phyloP scores from a whole-genome alignment of 2,888 invertebrate genomes.

The Microctonus aethiopoides region DNA sequence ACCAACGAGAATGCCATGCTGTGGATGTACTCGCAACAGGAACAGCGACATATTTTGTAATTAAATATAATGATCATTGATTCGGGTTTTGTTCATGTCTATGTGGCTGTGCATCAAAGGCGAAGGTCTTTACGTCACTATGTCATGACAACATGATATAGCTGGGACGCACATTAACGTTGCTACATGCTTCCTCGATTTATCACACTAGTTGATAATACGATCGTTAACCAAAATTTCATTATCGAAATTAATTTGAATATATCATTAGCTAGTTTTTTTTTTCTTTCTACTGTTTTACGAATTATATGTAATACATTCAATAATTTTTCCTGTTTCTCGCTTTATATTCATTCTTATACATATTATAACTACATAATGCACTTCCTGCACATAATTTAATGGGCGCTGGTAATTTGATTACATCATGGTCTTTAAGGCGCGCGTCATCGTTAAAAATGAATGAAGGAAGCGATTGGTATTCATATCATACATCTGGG shows the following conservation, averaged over 20 bases:
- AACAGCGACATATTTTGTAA: slow-evolving; percentile 65
- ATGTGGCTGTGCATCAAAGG: background rate
- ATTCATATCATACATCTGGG: slow-evolving; percentile 49
- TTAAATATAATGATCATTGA: slow-evolving; percentile 41
- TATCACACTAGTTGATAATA: background rate
- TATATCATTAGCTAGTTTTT: background rate
- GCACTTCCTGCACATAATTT: slow-evolving; percentile 40
- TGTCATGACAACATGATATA: background rate
- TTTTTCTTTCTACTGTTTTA: background rate
- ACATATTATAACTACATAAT: slow-evolving; percentile 16
- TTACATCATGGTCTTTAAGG: slow-evolving; percentile 43
- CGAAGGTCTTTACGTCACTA: background rate
- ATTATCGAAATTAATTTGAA: background rate
- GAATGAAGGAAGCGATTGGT: slow-evolving; percentile 49
- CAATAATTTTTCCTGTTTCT: background rate
- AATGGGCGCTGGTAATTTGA: slow-evolving; percentile 42
- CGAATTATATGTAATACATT: background rate
- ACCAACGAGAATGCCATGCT: slow-evolving; percentile 57
- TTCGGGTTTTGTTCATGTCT: background rate
- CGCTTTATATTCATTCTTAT: slow-evolving; percentile 5
- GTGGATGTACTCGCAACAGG: slow-evolving; percentile 64
- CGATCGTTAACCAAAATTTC: background rate
- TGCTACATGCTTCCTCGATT: background rate
- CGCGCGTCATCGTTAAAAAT: slow-evolving; percentile 45
- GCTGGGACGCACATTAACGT: slow-evolving; percentile 9